These are phyloP conservation scores for Myotis davidii DNA, from an alignment of 2,113 vertebrate genomes.

Conservation along the genomic window DNA sequence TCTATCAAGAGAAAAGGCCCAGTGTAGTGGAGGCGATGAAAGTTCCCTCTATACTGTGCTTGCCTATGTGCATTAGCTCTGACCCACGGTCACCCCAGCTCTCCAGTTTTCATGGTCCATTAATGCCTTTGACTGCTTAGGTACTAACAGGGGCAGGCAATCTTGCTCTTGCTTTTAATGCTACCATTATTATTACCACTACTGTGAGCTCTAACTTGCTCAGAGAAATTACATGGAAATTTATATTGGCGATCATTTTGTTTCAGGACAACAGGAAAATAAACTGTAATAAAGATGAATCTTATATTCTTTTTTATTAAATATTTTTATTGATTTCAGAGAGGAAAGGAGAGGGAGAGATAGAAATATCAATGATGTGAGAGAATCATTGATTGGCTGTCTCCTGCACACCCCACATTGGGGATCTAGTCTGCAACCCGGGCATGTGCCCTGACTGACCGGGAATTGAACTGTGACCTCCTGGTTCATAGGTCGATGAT, in stretches of 20 bases:
- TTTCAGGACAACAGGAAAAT: slow-evolving; percentile 48
- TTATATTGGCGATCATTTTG: slow-evolving; percentile 27
- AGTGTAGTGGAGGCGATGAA: slow-evolving; percentile 61
- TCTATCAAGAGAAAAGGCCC: slow-evolving; percentile 61
- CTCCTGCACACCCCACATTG: too few species aligned
- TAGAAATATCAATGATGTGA: too few species aligned
- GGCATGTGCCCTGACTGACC: too few species aligned
- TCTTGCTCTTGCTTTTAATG: slow-evolving; percentile 27
- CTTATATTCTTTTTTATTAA: background rate
- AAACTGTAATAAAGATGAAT: background rate
- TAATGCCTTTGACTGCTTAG: slow-evolving; percentile 51
- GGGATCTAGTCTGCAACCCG: too few species aligned
- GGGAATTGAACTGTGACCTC: too few species aligned
- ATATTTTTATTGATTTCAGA: too few species aligned
- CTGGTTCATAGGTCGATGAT: too few species aligned
- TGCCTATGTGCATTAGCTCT: slow-evolving; percentile 45
- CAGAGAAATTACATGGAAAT: slow-evolving; percentile 12
- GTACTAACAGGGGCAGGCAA: slow-evolving; percentile 50
- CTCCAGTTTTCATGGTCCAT: slow-evolving; percentile 66
- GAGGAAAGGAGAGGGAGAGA: too few species aligned
- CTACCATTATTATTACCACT: slow-evolving; percentile 12
- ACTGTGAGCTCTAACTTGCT: background rate
- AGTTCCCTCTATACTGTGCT: slow-evolving; percentile 30
- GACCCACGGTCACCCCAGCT: slow-evolving; percentile 47
- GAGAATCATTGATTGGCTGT: too few species aligned